Percentiles rank a stretch among this genome's conserved stretches.
Conservation (phyloP, 2,888 invertebrate genomes). For the Tinea trinotella region DNA sequence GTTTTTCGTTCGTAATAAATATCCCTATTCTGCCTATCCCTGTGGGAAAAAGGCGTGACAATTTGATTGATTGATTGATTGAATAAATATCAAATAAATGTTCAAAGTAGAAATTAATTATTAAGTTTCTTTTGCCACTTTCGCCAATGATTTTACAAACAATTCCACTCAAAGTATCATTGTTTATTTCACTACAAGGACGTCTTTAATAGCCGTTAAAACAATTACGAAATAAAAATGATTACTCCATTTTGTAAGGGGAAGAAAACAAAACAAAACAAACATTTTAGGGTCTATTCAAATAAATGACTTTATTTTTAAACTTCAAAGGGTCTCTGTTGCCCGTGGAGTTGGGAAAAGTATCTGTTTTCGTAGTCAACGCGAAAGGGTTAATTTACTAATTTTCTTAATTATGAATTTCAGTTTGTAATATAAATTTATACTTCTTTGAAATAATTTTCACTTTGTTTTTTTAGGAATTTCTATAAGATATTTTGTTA, state of each 20-base stretch:
- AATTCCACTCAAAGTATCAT: neutral
- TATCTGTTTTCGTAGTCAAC: neutral
- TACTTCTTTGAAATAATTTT: too few species aligned
- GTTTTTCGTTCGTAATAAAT: too few species aligned
- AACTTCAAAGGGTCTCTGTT: neutral
- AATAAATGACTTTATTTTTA: conserved; percentile 6
- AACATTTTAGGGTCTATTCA: neutral
- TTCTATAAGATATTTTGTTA: too few species aligned
- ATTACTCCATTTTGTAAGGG: neutral
- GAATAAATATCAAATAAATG: too few species aligned
- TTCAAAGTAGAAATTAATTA: too few species aligned
- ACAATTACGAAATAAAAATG: conserved; percentile 2
- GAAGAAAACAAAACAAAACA: conserved; percentile 9
- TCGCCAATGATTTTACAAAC: neutral
- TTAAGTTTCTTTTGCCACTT: too few species aligned
- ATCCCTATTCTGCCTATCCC: too few species aligned
- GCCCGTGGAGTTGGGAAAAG: neutral
- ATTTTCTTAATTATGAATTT: conserved; percentile 1
- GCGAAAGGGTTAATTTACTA: conserved; percentile 1
- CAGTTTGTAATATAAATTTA: neutral
- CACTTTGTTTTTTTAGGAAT: too few species aligned
- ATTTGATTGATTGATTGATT: too few species aligned
- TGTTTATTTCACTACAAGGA: conserved; percentile 2
- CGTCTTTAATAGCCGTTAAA: neutral
- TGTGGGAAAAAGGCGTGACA: too few species aligned